A percentile compares a stretch with the other conserved stretches of the same genome.
These are phyloP conservation scores for Hyles vespertilio DNA, from an alignment of 1,140 invertebrate genomes.

Conservation along the genomic window DNA sequence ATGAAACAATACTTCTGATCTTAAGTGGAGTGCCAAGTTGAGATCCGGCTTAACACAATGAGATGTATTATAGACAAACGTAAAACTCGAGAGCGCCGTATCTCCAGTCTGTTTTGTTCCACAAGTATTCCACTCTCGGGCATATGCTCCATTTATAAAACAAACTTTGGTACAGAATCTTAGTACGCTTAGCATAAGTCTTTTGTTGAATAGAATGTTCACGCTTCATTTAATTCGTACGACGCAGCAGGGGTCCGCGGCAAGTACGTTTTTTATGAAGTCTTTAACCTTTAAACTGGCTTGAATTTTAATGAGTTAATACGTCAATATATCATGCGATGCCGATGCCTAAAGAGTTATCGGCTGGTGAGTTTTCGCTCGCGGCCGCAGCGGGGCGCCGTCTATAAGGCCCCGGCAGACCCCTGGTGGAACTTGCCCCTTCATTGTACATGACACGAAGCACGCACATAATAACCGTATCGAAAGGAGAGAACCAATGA, in stretches of 20 bases:
- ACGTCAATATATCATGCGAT: conserved; percentile 60
- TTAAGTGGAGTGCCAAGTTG: too few relatives aligned
- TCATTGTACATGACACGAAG: conserved; percentile 48
- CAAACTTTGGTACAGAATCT: conserved; percentile 14
- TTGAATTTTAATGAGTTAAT: conserved; percentile 66
- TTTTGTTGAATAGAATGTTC: conserved; percentile 28
- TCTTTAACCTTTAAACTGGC: conserved; percentile 62
- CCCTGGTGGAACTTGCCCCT: conserved; percentile 32
- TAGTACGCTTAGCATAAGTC: conserved; percentile 18
- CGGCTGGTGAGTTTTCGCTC: conserved; percentile 49
- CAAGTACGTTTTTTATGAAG: conserved; percentile 51
- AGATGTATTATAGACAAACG: conserved; percentile 11
- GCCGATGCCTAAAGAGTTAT: conserved; percentile 53
- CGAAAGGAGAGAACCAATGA: conserved; percentile 37
- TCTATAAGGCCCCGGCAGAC: conserved; percentile 49
- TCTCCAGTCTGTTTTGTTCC: conserved; percentile 7
- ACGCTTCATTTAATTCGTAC: conserved; percentile 45
- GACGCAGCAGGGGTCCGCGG: conserved; percentile 38
- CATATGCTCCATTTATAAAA: conserved; percentile 14
- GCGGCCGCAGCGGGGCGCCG: conserved; percentile 50
- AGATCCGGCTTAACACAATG: conserved; percentile 7
- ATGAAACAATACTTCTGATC: too few relatives aligned
- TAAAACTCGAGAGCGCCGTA: conserved; percentile 9
- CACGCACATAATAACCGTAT: conserved; percentile 33
- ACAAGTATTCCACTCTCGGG: not conserved